phyloP scores from a whole-genome alignment of 2,888 invertebrate species.

The Melinaea menophilus region DNA sequence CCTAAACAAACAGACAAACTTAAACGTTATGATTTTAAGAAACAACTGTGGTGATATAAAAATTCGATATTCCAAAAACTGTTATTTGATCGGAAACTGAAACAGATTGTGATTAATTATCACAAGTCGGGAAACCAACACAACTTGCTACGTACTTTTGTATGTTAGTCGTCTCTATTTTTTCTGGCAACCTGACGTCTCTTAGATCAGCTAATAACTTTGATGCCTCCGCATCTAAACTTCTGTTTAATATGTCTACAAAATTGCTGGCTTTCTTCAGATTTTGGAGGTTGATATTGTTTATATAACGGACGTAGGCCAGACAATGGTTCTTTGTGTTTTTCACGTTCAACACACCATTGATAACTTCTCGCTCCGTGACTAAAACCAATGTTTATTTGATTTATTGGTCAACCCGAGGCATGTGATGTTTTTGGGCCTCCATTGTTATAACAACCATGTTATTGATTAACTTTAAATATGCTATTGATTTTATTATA shows the following conservation, averaged over 20 bases:
- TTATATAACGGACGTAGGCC: conserved; percentile 96
- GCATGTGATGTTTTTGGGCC: too few relatives aligned
- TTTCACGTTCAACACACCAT: conserved; percentile 94
- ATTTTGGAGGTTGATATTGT: conserved; percentile 97
- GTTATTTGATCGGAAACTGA: too few relatives aligned
- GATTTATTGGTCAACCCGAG: background rate
- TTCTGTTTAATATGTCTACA: conserved; percentile 94
- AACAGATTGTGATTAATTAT: too few relatives aligned
- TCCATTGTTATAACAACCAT: too few relatives aligned
- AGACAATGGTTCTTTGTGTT: conserved; percentile 97
- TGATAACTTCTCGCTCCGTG: conserved; percentile 98
- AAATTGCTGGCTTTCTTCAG: conserved; percentile 95
- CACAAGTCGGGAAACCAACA: too few relatives aligned
- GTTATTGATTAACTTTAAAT: too few relatives aligned
- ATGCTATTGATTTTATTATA: too few relatives aligned
- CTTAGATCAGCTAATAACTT: conserved; percentile 91
- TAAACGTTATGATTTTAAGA: too few relatives aligned
- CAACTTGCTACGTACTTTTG: conserved; percentile 81
- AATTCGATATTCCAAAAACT: too few relatives aligned
- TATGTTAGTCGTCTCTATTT: conserved; percentile 92
- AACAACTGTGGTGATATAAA: too few relatives aligned
- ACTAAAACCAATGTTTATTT: conserved; percentile 78
- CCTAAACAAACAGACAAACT: too few relatives aligned
- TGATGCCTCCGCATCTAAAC: conserved; percentile 95
- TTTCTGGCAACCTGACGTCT: conserved; percentile 92